Base-by-base conservation (phyloP, 23 tunicate species). In the Aplidium turbinatum region DNA sequence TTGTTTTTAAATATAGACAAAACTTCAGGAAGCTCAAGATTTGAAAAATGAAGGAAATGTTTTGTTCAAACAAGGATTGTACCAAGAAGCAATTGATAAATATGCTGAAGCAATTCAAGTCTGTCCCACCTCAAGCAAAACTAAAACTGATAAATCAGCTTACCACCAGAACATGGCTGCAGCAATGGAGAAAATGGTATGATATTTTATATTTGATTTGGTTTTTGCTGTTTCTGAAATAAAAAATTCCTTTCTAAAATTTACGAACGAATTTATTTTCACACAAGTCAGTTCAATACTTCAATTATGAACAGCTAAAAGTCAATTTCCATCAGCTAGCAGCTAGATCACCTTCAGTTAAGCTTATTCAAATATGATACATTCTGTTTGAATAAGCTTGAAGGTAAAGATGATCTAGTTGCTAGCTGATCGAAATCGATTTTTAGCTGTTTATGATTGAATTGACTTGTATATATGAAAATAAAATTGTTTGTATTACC, bases 111-210 rank as follows among this genome's bases (percentile, higher is more conserved):
- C 97, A 13, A 91, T 91, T 19, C 42, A 45, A 27, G 78, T 84
- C 42, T 91, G 97, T 46, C 97, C 97, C 2, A n/a, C n/a, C n/a
- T n/a, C n/a, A n/a, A 73, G 58, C 4, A 66, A 68, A 4, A 48
- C 68, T 19, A 84, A 79, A 47, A 56, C 72, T 25, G 97, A 91
- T 16, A 78, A 85, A 33, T 76, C 97, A 19, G 84, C 97, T 9
- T 91, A 69, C 63, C 90, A 84, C 36, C 97, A 91, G 58, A 91
- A 91, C 50, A 91, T 69, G 39, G 97, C 97, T 23, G 97, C 97
- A 19, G 97, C 97, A 7, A 32, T 78, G 80, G 97, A 91, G 30
- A 91, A 91, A 68, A 32, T 75, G 83, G 97, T 91, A 75, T 19
- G 73, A 22, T n/a, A n/a, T n/a, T n/a, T n/a, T n/a, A n/a, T n/a